These are phyloP conservation scores for Mylabris phalerata DNA, from an alignment of 1,140 invertebrate genomes.

Conservation along the genomic window DNA sequence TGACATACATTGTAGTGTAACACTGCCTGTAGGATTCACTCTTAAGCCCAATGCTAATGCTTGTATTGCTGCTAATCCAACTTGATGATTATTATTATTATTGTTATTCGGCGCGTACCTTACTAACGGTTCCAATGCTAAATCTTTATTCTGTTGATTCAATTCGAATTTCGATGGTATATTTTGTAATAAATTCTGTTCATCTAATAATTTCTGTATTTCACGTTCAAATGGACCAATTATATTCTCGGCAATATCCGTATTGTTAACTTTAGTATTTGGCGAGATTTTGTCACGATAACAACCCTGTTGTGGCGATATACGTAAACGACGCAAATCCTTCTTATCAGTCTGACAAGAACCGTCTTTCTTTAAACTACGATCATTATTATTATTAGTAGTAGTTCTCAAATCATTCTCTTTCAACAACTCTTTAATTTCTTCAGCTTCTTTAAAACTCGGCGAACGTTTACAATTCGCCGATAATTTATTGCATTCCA, in stretches of 20 bases:
- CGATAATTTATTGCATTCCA: constrained; percentile 39
- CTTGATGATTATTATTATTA: constrained; percentile 50
- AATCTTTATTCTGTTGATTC: constrained; percentile 47
- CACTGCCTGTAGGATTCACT: constrained; percentile 38
- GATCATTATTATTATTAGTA: constrained; percentile 46
- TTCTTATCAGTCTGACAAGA: constrained; percentile 59
- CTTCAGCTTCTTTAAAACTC: constrained; percentile 41
- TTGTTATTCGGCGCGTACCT: constrained; percentile 40
- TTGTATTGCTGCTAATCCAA: constrained; percentile 56
- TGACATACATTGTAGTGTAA: constrained; percentile 39
- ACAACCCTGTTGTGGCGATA: constrained; percentile 43
- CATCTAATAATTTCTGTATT: constrained; percentile 65
- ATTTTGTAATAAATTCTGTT: constrained; percentile 56
- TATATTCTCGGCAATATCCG: constrained; percentile 40
- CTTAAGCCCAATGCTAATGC: constrained; percentile 47
- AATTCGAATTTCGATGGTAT: constrained; percentile 51
- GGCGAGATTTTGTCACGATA: constrained; percentile 42
- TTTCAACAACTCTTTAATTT: constrained; percentile 40
- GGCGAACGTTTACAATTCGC: constrained; percentile 39
- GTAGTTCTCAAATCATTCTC: constrained; percentile 39
- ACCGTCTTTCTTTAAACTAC: constrained; percentile 52
- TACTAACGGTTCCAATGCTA: constrained; percentile 40
- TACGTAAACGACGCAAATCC: constrained; percentile 43
- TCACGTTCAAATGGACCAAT: constrained; percentile 62
- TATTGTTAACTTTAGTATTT: constrained; percentile 45